These are phyloP conservation scores for Saiga tatarica DNA, from an alignment of 2,113 vertebrate genomes.

Conservation along the genomic window DNA sequence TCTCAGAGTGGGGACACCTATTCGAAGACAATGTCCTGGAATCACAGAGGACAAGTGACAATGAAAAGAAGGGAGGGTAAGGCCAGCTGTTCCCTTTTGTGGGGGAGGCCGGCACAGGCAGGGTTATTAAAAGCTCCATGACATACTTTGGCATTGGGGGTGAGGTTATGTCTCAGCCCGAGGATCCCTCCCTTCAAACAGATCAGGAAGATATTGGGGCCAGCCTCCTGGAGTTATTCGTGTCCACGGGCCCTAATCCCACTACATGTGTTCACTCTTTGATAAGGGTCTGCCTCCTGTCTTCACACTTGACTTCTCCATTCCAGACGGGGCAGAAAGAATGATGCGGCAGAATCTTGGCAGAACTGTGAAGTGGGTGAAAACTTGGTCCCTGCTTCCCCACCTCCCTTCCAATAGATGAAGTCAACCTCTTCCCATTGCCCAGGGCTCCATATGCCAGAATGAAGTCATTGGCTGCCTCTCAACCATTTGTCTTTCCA, in stretches of 20 bases:
- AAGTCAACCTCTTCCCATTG: no score
- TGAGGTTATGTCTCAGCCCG: constrained; percentile 76
- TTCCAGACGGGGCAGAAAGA: constrained; percentile 19
- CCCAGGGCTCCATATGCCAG: background rate
- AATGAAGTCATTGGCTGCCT: background rate
- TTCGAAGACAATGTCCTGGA: constrained; percentile 61
- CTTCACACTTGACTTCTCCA: constrained; percentile 30
- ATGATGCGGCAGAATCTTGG: background rate
- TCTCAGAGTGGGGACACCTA: constrained; percentile 42
- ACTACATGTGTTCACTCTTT: constrained; percentile 60
- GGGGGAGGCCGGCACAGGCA: constrained; percentile 66
- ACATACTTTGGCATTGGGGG: constrained; percentile 72
- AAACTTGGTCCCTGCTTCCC: background rate
- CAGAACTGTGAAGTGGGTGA: background rate
- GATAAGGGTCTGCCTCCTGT: constrained; percentile 55
- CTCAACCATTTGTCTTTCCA: background rate
- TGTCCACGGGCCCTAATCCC: constrained; percentile 61
- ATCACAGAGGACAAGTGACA: constrained; percentile 62
- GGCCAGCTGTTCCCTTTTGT: constrained; percentile 71
- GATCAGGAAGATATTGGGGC: constrained; percentile 16
- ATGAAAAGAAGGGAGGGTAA: constrained; percentile 65
- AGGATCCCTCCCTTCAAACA: constrained; percentile 46
- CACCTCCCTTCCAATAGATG: background rate
- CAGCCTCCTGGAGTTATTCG: constrained; percentile 61
- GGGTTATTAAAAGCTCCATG: constrained; percentile 77